Evolutionary conservation across 35 echinoderm and acorn worm genomes (phyloP).

Genomic region (Anneissia japonica): DNA sequence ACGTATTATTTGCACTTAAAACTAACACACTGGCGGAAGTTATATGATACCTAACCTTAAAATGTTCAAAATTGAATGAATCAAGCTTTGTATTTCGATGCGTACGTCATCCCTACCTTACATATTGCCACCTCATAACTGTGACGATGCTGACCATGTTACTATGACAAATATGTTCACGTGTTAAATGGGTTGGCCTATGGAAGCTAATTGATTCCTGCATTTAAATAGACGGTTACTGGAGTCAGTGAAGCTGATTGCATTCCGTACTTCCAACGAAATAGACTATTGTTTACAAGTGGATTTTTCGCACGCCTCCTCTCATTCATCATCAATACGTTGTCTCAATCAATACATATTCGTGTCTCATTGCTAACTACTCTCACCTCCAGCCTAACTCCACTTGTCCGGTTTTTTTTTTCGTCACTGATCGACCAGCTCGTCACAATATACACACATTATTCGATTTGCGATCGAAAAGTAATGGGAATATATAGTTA

Average conservation of each 20-base stretch:
- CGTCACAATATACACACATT: not conserved
- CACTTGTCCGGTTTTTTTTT: not conserved
- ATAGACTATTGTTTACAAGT: not conserved
- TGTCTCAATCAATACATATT: not conserved
- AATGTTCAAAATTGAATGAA: too few species aligned
- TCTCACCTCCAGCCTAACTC: not conserved
- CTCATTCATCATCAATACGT: not conserved
- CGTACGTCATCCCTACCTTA: too few species aligned
- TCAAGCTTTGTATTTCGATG: too few species aligned
- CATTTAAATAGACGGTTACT: too few species aligned
- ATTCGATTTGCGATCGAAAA: not conserved
- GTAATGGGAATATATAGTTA: not conserved
- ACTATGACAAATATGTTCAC: too few species aligned
- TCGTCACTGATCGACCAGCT: not conserved
- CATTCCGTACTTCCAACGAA: not conserved
- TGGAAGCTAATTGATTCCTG: not conserved
- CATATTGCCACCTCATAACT: too few species aligned
- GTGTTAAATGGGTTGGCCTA: not conserved
- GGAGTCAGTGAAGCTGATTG: not conserved
- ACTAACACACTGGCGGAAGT: too few species aligned
- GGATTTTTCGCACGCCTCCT: not conserved
- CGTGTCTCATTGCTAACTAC: not conserved
- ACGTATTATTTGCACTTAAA: too few species aligned
- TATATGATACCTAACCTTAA: too few species aligned
- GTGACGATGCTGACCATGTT: too few species aligned